Base-by-base conservation (phyloP, 2,888 invertebrate species). In the Amphiduros pacificus region DNA sequence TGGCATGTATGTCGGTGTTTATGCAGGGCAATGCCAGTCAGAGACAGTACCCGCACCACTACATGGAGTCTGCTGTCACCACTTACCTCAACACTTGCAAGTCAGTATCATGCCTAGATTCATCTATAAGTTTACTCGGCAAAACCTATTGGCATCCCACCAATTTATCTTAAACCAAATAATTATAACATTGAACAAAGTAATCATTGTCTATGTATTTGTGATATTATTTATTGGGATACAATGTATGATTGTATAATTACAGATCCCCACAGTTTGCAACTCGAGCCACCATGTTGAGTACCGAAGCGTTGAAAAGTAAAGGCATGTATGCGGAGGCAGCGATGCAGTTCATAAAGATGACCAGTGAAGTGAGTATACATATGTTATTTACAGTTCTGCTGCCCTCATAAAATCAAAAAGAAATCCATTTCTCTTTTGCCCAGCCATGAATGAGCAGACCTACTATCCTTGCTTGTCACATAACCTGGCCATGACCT, bases 41-140 rank as follows among this genome's bases (percentile, higher is more conserved):
- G 70, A 76, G 84, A 54, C 82, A 82, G 60, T 86, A 84, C 71
- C 86, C 86, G 26, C 73, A 79, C 61, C 84, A 85, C 70, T 96
- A 98, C 77, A 92, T 98, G 89, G 97, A 97, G 77, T 93, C 94
- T 77, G 93, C 96, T 65, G 93, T 98, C 74, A 87, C 89, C 2
- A 93, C 92, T 26, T 98, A 97, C 83, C 86, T 93, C 59, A 93
- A 91, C 75, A 90, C 90, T 55, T 96, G 96, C 77, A 77, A 74
- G 79, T 78, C 69, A 57, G 72, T 50, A 44, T 5, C 6, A 17
- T n/a, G n/a, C n/a, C n/a, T n/a, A n/a, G n/a, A n/a, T n/a, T n/a
- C n/a, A n/a, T n/a, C n/a, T n/a, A n/a, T n/a, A n/a, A n/a, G n/a
- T n/a, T n/a, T n/a, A n/a, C n/a, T n/a, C n/a, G n/a, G n/a, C n/a